Base-by-base conservation (phyloP, 1,140 invertebrate species). In the Conus betulinus region DNA sequence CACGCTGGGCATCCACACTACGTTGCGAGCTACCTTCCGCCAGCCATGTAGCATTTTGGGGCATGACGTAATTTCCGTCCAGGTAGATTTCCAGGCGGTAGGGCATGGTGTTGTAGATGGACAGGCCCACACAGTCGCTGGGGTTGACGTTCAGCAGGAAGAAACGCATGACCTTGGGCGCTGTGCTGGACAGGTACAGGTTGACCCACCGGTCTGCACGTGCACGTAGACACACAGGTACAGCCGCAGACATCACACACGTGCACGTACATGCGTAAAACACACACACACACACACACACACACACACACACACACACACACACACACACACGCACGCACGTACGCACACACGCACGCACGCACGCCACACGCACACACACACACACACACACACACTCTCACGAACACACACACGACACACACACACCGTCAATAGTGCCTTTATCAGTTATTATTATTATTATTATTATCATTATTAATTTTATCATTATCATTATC, bases 21-120 rank as follows among this genome's bases (percentile, higher is more conserved):
- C 88, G 57, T 13, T 90, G 87, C 85, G 84, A 76, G n/a, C n/a
- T 79, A 89, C 51, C 89, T 81, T 8, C 90, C 90, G 23, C 88
- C 71, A 20, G 86, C 60, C 60, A 87, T 90, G 55, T 93, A 88
- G 7, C 91, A 90, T 95, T 95, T 17, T 76, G 91, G 3, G 94
- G 92, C 39, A 89, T 51, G 0, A 94, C 84, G 84, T 91, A 92
- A 0, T 13, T 82, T 23, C 90, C 93, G 81, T 94, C 87, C 39
- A 92, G 90, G 88, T 91, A 93, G 23, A 95, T 92, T 82, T 95
- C 94, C 20, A 94, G 90, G 78, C 94, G 87, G 60, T 94, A 91
- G 17, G 91, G 93, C 23, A 87, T 84, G 4, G 88, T 82, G 83
- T 94, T 94, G 87, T 90, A 95, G 5, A 95, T 86, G 23, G 90